A percentile compares a stretch with the other conserved stretches of the same genome.
These are phyloP conservation scores for Adineta ricciae DNA, from an alignment of 2,888 invertebrate species.

Conservation along the genomic window DNA sequence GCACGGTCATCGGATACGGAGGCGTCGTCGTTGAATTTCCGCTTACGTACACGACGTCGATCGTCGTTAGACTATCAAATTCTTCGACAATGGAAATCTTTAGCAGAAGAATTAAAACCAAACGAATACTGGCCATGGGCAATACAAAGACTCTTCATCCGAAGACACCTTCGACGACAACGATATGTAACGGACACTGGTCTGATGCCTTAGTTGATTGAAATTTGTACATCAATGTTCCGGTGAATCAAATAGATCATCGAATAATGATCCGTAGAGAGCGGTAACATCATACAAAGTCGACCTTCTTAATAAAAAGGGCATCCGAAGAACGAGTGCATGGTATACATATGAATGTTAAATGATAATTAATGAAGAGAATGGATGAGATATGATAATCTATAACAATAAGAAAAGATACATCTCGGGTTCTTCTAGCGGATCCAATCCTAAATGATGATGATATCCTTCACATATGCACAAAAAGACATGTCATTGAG, in stretches of 20 bases:
- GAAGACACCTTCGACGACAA: background rate
- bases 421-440: too few relatives aligned
- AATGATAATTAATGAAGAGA: background rate
- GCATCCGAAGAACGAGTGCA: background rate
- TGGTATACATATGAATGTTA: background rate
- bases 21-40: background rate
- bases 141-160: background rate
- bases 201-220: background rate
- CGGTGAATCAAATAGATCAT: background rate
- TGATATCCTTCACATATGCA: background rate
- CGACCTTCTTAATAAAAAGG: background rate
- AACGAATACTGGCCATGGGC: background rate
- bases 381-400: background rate
- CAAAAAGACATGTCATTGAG: background rate
- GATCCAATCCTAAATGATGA: too few relatives aligned
- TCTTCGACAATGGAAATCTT: background rate
- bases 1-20: background rate
- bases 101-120: background rate
- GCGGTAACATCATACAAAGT: background rate
- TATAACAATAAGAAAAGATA: background rate
- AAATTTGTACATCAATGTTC: background rate
- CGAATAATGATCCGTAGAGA: background rate
- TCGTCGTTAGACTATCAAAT: background rate
- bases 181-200: background rate
- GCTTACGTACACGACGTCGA: background rate